Evolutionary conservation across 2,113 vertebrate genomes (phyloP), one percentile per base, ranked within the genome.

Genomic region (Sebastes schlegelii): DNA sequence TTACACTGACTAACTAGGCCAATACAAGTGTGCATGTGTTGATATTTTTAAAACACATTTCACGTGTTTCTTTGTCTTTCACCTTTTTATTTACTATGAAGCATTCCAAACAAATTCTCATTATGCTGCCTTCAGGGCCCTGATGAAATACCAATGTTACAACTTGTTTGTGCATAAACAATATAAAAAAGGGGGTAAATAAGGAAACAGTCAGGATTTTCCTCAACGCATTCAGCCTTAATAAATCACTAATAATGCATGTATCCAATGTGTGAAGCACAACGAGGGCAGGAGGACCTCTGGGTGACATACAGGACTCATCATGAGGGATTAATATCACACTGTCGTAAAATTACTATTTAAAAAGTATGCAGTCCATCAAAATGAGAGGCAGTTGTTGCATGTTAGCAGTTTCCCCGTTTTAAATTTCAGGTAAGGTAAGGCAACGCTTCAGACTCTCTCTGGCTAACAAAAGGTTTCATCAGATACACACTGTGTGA

Each of bases 401-500:
- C 26, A 61, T 69, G 58, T 63, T 68, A 76, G 46, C 45, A 23
- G 12, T 9, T 62, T 5, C 23, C 16, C 26, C 10, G 42, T 48
- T 62, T 64, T 7, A 23, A 69, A 60, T 74, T 52, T 63, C 8
- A 23, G 21, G 14, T 19, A 13, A 67, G 51, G 55, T 43, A 52
- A 61, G 55, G 58, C 68, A 83, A 76, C 69, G 75, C 60, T 71
- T 61, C 1, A 45, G 17, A 64, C 16, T 66, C 19, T 66, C 34
- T 45, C 40, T 71, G 79, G 57, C 34, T 21, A 51, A 77, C 71
- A 58, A 40, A 21, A 75, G 65, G 45, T 82, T 82, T 79, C 79
- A 91, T 89, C 89, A 86, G 82, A 91, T 79, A 76, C 17, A 71
- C 75, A 54, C 72, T 40, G 78, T 72, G 71, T 82, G 90, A 93